These are phyloP conservation scores for Herminia tarsipennalis DNA, from an alignment of 2,888 invertebrate species.

Conservation along the genomic window DNA sequence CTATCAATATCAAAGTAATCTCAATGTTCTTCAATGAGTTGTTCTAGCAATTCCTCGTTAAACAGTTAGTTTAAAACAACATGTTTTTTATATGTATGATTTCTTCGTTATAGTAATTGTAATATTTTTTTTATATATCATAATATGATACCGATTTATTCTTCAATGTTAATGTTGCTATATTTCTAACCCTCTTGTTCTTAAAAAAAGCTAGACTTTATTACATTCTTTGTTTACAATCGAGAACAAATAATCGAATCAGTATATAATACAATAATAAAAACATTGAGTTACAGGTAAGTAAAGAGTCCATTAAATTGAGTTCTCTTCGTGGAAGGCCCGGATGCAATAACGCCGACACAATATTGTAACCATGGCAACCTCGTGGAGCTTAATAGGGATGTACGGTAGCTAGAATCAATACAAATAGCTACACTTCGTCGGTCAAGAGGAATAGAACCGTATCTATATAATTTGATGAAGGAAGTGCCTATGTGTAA, in stretches of 20 bases:
- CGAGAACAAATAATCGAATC: not conserved
- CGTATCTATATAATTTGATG: not conserved
- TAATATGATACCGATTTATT: no score
- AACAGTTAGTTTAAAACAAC: no score
- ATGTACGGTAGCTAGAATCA: conserved; percentile 12
- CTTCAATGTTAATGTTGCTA: no score
- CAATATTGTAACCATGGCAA: conserved; percentile 28
- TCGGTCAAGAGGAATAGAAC: conserved; percentile 19
- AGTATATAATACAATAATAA: not conserved
- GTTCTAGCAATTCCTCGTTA: no score
- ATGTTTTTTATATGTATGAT: no score
- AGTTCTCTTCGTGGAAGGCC: conserved; percentile 29
- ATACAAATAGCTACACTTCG: conserved; percentile 8
- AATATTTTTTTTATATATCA: no score
- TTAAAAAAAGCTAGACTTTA: no score
- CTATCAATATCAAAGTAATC: no score
- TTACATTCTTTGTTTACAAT: no score
- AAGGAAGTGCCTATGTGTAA: not conserved
- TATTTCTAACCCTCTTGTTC: no score
- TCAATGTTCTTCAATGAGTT: no score
- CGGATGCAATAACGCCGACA: conserved; percentile 34
- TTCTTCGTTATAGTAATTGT: no score
- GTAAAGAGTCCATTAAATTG: conserved; percentile 13
- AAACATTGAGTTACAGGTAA: not conserved
- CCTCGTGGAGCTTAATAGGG: conserved; percentile 25